Evolutionary conservation across 92 coral and sea anemone genomes (phyloP).

Genomic region (Parazoanthus swiftii): DNA sequence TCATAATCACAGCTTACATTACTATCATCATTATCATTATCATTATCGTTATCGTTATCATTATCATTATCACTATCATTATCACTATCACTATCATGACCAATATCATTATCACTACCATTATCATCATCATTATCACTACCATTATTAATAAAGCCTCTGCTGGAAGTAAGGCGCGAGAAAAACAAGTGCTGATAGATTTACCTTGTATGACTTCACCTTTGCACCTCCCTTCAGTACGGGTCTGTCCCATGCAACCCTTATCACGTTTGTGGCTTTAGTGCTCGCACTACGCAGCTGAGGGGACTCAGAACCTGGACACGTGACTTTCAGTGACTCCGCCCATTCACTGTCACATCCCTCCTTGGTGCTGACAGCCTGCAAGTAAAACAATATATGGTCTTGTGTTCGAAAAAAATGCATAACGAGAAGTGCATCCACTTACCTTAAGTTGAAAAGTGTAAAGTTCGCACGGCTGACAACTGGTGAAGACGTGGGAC

Average conservation of each 20-base stretch:
- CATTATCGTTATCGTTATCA: not conserved
- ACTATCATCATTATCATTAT: too few relatives aligned
- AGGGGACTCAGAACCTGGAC: constrained; percentile 81
- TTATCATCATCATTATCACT: not conserved
- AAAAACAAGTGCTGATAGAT: too few relatives aligned
- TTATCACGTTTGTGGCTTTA: constrained; percentile 64
- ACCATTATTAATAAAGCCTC: not conserved
- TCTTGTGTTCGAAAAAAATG: not conserved
- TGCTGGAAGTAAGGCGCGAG: not conserved
- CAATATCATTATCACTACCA: not conserved
- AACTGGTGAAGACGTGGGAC: constrained; percentile 52
- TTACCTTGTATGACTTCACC: constrained; percentile 75
- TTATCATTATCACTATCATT: not conserved
- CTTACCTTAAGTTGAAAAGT: constrained; percentile 71
- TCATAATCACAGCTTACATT: too few relatives aligned
- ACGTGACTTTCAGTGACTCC: constrained; percentile 66
- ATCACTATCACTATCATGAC: not conserved
- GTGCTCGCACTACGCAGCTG: constrained; percentile 68
- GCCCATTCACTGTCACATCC: constrained; percentile 88
- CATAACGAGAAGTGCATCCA: not conserved
- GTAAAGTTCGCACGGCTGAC: constrained; percentile 66
- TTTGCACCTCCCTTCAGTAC: constrained; percentile 68
- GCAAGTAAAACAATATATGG: not conserved
- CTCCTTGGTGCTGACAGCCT: constrained; percentile 78
- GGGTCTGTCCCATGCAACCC: constrained; percentile 78